Base-by-base conservation (phyloP, 2,113 vertebrate genomes). In the Passer domesticus region DNA sequence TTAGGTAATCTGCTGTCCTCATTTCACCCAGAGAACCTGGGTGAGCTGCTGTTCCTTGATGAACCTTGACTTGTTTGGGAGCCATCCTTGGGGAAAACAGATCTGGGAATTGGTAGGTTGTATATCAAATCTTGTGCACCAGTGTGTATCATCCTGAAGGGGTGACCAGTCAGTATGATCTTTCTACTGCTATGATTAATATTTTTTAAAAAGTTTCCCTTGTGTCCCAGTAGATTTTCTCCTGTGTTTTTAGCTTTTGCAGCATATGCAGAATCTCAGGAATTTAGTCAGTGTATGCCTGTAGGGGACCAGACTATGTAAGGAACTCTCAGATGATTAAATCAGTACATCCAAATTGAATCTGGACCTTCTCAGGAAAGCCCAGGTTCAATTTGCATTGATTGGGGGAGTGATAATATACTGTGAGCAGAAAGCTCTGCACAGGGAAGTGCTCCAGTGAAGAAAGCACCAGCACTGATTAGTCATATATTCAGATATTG, bases 291-390 rank as follows among this genome's bases (percentile, higher is more conserved):
- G 46, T 60, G 18, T 27, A 6, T 63, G 76, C 86, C 78, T 86
- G n/a, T 41, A 55, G 68, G 75, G 41, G 17, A 67, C 11, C 37
- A 69, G 72, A 7, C 55, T 35, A 13, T 30, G 44, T 86, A 63
- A 59, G 50, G 74, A 93, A 49, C 67, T 85, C 72, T 80, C 49
- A 79, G 41, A 53, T 73, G 78, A 80, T 88, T 62, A 83, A 73
- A 88, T 87, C 55, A 78, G 64, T 33, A 86, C 88, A 87, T 83
- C n/a, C 88, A 93, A 79, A 92, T 86, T 77, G 76, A 92, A 81
- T 83, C 83, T 86, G 46, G 67, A 74, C n/a, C 28, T 55, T 63
- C 59, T 90, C 24, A 70, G 63, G 53, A 93, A 93, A 73, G 43
- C 67, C 39, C 80, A 55, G 59, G 92, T 68, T 85, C 55, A 27